These are phyloP conservation scores for Sminthopsis crassicaudata DNA, from an alignment of 2,113 vertebrate genomes.

Conservation along the genomic window DNA sequence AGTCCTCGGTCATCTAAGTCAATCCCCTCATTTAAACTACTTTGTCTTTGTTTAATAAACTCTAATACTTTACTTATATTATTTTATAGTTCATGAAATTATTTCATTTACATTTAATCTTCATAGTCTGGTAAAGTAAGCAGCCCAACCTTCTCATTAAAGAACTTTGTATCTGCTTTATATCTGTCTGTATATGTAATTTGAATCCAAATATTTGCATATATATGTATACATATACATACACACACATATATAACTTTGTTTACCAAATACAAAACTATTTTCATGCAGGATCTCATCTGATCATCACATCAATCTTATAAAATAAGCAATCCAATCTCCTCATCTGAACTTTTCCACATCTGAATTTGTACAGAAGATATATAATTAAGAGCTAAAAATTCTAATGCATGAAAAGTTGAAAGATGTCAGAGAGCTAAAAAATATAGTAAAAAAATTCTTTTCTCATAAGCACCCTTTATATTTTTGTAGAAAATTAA, in stretches of 20 bases:
- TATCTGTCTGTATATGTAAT: neutral
- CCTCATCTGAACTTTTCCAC: slow-evolving; percentile 63
- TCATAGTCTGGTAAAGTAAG: neutral
- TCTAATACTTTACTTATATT: neutral
- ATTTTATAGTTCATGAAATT: neutral
- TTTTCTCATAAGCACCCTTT: slow-evolving; percentile 65
- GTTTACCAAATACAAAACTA: neutral
- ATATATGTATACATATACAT: too few species aligned
- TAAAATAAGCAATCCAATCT: neutral
- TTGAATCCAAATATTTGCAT: neutral
- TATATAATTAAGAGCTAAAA: slow-evolving; percentile 76
- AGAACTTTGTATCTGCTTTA: neutral
- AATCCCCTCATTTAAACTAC: neutral
- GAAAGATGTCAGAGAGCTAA: slow-evolving; percentile 48
- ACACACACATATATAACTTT: neutral
- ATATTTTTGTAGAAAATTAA: slow-evolving; percentile 54
- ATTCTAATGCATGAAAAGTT: slow-evolving; percentile 57
- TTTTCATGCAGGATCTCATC: neutral
- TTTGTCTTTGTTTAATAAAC: neutral
- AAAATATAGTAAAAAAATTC: slow-evolving; percentile 66
- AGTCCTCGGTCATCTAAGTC: neutral
- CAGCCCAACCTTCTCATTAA: neutral
- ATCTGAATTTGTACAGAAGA: slow-evolving; percentile 59
- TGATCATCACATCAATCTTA: neutral
- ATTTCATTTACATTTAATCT: neutral